These are phyloP conservation scores for Chloropsis cyanopogon DNA, from an alignment of 2,113 vertebrate genomes.

Conservation along the genomic window DNA sequence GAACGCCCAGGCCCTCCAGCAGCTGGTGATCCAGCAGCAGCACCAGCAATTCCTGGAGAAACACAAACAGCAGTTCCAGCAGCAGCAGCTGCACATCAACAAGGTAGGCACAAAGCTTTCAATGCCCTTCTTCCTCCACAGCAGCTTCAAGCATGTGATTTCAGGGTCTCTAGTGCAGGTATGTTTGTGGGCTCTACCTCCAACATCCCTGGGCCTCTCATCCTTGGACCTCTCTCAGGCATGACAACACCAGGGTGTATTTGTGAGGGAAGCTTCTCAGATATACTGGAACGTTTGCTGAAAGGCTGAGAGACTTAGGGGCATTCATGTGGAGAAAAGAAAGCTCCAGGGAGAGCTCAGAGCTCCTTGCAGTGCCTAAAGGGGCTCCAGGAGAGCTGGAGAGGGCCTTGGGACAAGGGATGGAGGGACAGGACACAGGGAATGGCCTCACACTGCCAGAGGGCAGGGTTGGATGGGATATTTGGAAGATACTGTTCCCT, in stretches of 20 bases:
- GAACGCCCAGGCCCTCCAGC: slow-evolving; percentile 92
- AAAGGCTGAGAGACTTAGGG: neutral
- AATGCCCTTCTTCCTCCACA: neutral
- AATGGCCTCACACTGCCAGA: neutral
- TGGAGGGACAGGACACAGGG: neutral
- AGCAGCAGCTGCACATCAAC: slow-evolving; percentile 92
- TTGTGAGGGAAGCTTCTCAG: neutral
- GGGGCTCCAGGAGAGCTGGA: neutral
- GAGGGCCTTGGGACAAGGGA: rapidly evolving
- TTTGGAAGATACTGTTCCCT: neutral
- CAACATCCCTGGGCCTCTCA: neutral
- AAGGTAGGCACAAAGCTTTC: slow-evolving; percentile 77
- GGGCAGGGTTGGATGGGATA: rapidly evolving
- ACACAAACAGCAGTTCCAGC: slow-evolving; percentile 98
- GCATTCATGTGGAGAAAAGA: neutral
- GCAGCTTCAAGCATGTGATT: rapidly evolving
- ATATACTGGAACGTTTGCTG: neutral
- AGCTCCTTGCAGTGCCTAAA: rapidly evolving
- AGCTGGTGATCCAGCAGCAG: slow-evolving; percentile 97
- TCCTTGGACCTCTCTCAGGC: neutral
- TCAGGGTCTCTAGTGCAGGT: neutral
- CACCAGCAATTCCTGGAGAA: slow-evolving; percentile 99
- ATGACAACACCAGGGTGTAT: neutral
- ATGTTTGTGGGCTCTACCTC: neutral
- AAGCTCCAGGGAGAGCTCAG: neutral